Conservation (phyloP, 2,888 invertebrate genomes). For the Microctonus brassicae region DNA sequence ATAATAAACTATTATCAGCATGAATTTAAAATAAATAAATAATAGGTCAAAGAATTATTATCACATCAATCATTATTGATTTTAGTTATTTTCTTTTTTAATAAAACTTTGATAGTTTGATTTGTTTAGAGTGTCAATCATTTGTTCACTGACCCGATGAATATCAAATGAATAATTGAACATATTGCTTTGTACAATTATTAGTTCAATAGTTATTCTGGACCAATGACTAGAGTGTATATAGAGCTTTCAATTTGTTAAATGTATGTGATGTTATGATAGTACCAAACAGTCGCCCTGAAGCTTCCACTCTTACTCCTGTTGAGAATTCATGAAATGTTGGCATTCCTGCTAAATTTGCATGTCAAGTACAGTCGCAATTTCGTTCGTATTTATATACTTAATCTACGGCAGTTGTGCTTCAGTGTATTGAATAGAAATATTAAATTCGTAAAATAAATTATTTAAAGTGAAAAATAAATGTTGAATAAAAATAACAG, state of each 20-base stretch:
- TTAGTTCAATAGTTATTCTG: background rate
- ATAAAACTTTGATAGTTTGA: background rate
- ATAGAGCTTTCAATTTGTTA: background rate
- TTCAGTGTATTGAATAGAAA: background rate
- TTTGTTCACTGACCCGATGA: background rate
- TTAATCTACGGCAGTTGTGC: background rate
- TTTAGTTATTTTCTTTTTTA: background rate
- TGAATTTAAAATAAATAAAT: background rate
- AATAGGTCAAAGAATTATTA: background rate
- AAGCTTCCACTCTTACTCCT: background rate
- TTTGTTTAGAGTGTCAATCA: background rate
- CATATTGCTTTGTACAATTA: too few species aligned
- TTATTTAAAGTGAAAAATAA: too few species aligned
- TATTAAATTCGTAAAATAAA: too few species aligned
- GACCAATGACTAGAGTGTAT: background rate
- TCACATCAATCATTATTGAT: background rate
- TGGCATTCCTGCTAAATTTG: background rate
- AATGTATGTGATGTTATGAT: background rate
- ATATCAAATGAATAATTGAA: conserved; percentile 5
- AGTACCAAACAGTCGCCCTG: background rate
- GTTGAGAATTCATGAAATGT: conserved; percentile 10
- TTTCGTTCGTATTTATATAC: conserved; percentile 1
- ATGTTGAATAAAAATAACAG: too few species aligned
- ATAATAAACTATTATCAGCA: background rate
- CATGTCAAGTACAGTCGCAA: conserved; percentile 19